Conservation (phyloP, 2,797 vertebrate species). For the Bovichtus variegatus region DNA sequence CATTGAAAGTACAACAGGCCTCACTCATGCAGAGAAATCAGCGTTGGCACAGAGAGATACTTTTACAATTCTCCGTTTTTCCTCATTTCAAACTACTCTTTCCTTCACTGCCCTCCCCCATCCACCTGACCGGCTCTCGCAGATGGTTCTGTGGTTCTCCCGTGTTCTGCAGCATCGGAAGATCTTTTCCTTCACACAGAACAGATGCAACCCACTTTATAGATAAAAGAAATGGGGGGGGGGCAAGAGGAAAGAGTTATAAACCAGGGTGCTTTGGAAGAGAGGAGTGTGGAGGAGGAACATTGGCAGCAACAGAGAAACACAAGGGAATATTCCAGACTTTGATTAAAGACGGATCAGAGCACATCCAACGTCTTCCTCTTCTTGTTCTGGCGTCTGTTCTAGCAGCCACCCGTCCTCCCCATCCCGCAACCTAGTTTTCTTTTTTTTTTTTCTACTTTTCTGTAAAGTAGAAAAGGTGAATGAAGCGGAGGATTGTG, state of each 20-base stretch:
- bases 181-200: slow-evolving; percentile 37
- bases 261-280: slow-evolving; percentile 50
- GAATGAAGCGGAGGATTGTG: slow-evolving; percentile 26
- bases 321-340: slow-evolving; percentile 56
- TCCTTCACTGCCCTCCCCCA: neutral
- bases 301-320: slow-evolving; percentile 43
- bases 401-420: slow-evolving; percentile 26
- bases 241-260: slow-evolving; percentile 30
- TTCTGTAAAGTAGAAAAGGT: slow-evolving; percentile 30
- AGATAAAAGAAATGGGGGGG: slow-evolving; percentile 32
- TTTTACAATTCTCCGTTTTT: slow-evolving; percentile 32
- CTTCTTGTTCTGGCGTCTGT: slow-evolving; percentile 38
- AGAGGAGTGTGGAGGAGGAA: slow-evolving; percentile 61
- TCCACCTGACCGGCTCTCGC: slow-evolving; percentile 3
- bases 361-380: slow-evolving; percentile 29
- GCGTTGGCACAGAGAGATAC: slow-evolving; percentile 2
- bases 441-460: neutral
- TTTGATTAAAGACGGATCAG: slow-evolving; percentile 71
- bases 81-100: slow-evolving; percentile 2
- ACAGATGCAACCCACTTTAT: slow-evolving; percentile 39
- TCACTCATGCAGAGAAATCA: neutral
- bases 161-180: slow-evolving; percentile 29
- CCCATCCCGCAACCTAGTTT: slow-evolving; percentile 9
- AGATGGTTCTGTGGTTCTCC: neutral
- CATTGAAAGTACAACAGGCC: neutral